These are phyloP conservation scores for Macquaria australasica DNA, from an alignment of 2,113 vertebrate species.

Conservation along the genomic window DNA sequence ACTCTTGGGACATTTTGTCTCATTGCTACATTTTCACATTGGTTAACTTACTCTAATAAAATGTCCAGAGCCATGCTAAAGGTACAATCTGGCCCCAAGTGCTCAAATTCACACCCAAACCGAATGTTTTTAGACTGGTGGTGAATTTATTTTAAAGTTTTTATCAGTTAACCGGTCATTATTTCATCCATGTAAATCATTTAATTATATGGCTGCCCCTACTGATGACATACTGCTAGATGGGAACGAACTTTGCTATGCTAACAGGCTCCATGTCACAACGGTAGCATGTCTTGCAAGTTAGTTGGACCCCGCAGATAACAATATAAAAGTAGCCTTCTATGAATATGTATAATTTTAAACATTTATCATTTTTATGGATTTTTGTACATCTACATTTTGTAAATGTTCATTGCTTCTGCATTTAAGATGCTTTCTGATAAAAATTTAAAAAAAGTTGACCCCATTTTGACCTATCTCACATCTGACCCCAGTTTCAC, in stretches of 20 bases:
- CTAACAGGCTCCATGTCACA: not conserved
- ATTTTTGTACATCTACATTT: not conserved
- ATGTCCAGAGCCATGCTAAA: not conserved
- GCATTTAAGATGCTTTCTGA: not conserved
- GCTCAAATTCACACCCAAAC: conserved; percentile 18
- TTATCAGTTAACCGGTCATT: not conserved
- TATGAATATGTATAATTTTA: not conserved
- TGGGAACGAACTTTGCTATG: not conserved
- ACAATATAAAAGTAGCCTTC: not conserved
- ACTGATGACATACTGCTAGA: conserved; percentile 6
- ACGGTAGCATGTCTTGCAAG: not conserved
- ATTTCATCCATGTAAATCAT: conserved; percentile 15
- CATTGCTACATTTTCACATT: conserved; percentile 5
- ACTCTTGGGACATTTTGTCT: conserved; percentile 21
- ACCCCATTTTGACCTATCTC: conserved; percentile 72
- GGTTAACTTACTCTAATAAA: not conserved
- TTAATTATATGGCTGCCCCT: not conserved
- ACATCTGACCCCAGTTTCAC: conserved; percentile 76
- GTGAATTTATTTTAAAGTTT: not conserved
- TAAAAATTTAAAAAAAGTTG: conserved; percentile 8
- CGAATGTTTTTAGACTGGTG: not conserved
- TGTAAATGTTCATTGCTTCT: not conserved
- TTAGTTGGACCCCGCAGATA: not conserved
- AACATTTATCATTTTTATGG: not conserved
- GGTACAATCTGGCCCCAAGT: not conserved